Percentiles rank a stretch among this genome's conserved stretches.
Conservation (phyloP, 2,797 vertebrate genomes). For the Erethizon dorsatum region DNA sequence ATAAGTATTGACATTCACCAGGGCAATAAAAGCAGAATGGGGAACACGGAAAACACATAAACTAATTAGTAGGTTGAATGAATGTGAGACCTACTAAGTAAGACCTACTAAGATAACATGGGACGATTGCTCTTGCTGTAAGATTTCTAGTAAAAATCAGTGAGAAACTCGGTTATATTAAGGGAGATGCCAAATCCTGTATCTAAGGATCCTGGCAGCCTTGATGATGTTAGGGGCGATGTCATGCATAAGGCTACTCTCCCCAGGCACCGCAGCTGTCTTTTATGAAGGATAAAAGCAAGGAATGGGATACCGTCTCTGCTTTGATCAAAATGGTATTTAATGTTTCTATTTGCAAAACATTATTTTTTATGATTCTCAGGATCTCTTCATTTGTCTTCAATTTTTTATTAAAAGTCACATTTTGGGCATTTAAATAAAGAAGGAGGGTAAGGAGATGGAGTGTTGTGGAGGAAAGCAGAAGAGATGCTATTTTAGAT, state of each 20-base stretch:
- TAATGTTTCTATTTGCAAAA: background rate
- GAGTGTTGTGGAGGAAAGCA: background rate
- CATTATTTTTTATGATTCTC: background rate
- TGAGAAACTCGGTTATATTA: background rate
- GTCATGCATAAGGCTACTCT: conserved; percentile 89
- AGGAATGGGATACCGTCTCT: background rate
- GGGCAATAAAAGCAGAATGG: background rate
- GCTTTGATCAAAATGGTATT: background rate
- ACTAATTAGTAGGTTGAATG: background rate
- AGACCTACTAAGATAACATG: background rate
- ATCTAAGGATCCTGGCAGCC: background rate
- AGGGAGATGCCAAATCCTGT: background rate
- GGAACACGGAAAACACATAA: background rate
- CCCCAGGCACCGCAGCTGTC: conserved; percentile 83
- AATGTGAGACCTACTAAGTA: background rate
- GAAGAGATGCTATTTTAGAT: background rate
- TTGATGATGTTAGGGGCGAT: conserved; percentile 81
- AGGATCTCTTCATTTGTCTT: background rate
- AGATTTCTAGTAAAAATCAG: background rate
- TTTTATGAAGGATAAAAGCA: background rate
- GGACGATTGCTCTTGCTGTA: background rate
- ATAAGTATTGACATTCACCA: background rate
- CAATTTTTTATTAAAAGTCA: background rate
- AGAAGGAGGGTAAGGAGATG: background rate
- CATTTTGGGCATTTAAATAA: background rate